These are phyloP conservation scores for Agapornis roseicollis DNA, from an alignment of 2,113 vertebrate species.

Conservation along the genomic window DNA sequence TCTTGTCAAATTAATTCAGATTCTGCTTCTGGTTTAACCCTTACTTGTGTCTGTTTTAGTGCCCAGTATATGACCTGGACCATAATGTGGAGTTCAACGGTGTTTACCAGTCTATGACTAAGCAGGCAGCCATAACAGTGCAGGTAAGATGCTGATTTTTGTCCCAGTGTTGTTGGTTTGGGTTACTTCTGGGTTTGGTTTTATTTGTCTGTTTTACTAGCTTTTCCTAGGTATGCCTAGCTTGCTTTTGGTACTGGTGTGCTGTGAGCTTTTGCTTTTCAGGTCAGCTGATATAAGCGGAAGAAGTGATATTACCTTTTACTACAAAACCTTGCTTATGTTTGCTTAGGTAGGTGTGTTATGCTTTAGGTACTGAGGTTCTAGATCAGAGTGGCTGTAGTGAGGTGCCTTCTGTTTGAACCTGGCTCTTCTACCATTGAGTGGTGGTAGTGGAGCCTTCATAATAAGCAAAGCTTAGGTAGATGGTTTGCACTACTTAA, in stretches of 20 bases:
- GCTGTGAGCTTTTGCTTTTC: not conserved
- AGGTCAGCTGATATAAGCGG: not conserved
- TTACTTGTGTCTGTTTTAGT: slow-evolving; percentile 59
- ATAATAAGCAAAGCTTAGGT: not conserved
- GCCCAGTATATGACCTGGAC: slow-evolving; percentile 82
- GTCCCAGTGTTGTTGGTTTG: not conserved
- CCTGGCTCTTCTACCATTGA: not conserved
- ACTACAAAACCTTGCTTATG: not conserved
- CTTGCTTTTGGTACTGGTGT: not conserved
- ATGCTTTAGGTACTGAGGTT: not conserved
- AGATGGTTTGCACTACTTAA: not conserved
- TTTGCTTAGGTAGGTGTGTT: not conserved
- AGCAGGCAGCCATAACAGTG: slow-evolving; percentile 80
- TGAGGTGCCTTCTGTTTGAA: not conserved
- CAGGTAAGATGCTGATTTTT: slow-evolving; percentile 70
- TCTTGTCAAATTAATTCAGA: not conserved
- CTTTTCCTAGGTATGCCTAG: not conserved
- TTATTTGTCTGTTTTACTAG: not conserved
- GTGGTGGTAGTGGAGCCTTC: not conserved
- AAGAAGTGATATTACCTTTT: not conserved
- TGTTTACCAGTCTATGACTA: slow-evolving; percentile 84
- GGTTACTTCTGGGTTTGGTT: not conserved
- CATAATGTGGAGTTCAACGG: slow-evolving; percentile 83
- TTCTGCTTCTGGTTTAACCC: not conserved
- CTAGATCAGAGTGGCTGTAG: not conserved